Conservation (phyloP, 2,888 invertebrate species). For the Callyntrura guangdongensis region DNA sequence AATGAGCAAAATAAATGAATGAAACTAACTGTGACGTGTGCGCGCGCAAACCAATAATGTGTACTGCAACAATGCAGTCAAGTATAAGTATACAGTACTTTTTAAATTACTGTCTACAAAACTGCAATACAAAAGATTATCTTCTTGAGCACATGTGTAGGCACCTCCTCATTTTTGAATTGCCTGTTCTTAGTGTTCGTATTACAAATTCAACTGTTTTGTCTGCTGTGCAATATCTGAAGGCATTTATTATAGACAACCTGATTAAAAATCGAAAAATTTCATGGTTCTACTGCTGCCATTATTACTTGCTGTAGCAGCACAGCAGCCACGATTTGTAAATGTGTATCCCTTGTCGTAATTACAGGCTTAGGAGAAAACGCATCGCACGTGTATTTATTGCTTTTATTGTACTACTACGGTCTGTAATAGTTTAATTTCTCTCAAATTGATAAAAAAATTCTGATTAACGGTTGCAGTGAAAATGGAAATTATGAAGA, state of each 20-base stretch:
- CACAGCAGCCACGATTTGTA: no score
- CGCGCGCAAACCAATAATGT: background rate
- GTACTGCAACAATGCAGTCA: background rate
- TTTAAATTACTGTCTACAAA: no score
- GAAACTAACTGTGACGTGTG: conserved; percentile 36
- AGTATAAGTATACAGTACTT: no score
- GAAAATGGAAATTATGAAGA: background rate
- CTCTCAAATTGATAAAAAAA: background rate
- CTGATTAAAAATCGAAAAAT: background rate
- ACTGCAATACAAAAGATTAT: no score
- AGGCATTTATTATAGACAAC: no score
- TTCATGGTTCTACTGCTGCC: background rate
- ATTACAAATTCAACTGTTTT: no score
- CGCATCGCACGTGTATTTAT: background rate
- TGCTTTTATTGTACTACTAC: background rate
- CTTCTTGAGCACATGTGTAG: no score
- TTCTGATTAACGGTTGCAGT: conserved; percentile 32
- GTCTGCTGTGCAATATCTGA: no score
- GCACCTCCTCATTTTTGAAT: no score
- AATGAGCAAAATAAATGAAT: background rate
- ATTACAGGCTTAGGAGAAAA: conserved; percentile 48
- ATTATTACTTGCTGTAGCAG: background rate
- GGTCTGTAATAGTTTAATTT: conserved; percentile 24
- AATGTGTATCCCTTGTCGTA: background rate
- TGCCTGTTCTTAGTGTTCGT: no score